Percentiles rank a stretch among this genome's conserved stretches.
Conservation (phyloP, 1,140 invertebrate genomes). For the Pseudobourletiella spinata region DNA sequence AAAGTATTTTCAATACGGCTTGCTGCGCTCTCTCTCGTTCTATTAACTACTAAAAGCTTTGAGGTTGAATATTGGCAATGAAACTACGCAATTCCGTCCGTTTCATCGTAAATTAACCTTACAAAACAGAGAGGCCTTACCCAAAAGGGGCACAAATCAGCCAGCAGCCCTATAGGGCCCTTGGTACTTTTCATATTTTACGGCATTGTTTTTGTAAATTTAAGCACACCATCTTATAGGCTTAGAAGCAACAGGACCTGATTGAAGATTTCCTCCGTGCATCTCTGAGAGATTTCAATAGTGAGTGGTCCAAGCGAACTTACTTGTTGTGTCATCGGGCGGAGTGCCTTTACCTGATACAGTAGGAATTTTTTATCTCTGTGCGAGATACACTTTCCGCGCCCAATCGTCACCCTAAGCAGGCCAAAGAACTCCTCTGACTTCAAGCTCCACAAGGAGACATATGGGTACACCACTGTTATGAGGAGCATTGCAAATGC, state of each 20-base stretch:
- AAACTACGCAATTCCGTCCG: no score
- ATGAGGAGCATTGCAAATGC: background rate
- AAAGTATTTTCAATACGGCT: no score
- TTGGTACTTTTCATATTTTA: no score
- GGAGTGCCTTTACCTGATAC: background rate
- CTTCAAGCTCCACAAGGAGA: background rate
- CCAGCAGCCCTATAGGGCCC: no score
- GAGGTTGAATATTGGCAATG: no score
- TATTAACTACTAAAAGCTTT: no score
- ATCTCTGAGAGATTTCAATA: background rate
- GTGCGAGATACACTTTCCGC: background rate
- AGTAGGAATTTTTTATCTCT: background rate
- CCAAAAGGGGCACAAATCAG: no score
- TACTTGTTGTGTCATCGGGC: background rate
- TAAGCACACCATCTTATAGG: no score
- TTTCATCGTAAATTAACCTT: no score
- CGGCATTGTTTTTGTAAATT: no score
- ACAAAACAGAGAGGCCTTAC: no score
- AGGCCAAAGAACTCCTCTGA: background rate
- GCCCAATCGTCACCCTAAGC: background rate
- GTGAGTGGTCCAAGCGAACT: background rate
- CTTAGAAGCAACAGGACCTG: background rate
- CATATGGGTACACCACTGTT: background rate
- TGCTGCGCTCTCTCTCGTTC: no score
- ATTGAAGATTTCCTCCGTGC: background rate